phyloP scores from a whole-genome alignment of 2,113 vertebrate species.

The Thermophis baileyi region DNA sequence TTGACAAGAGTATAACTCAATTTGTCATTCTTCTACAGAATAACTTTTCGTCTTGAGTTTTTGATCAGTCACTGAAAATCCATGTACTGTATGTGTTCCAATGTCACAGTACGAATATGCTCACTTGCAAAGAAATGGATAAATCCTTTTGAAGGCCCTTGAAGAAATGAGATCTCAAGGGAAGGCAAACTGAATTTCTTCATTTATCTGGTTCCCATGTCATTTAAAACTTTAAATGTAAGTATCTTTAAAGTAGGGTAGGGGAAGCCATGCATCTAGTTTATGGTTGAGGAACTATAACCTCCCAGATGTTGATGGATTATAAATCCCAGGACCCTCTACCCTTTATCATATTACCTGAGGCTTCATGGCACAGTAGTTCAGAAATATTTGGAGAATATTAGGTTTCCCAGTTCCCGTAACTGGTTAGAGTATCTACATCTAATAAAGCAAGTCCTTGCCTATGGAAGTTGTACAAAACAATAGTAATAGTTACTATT shows the following conservation, averaged over 20 bases:
- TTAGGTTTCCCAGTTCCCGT: neutral
- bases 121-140: neutral
- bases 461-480: neutral
- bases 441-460: neutral
- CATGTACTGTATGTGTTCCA: neutral
- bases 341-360: neutral
- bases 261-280: neutral
- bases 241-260: neutral
- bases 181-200: neutral
- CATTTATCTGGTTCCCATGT: too few species aligned
- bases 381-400: neutral
- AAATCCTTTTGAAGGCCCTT: neutral
- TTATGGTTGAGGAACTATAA: neutral
- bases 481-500: neutral
- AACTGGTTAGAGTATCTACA: neutral
- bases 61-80: neutral
- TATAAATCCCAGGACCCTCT: neutral
- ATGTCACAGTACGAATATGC: neutral
- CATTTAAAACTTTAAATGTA: neutral
- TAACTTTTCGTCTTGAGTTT: neutral
- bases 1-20: neutral
- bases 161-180: neutral
- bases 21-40: neutral
- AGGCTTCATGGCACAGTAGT: neutral
- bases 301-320: neutral